phyloP scores from a whole-genome alignment of 2,888 invertebrate species.

The Lymantria monacha region DNA sequence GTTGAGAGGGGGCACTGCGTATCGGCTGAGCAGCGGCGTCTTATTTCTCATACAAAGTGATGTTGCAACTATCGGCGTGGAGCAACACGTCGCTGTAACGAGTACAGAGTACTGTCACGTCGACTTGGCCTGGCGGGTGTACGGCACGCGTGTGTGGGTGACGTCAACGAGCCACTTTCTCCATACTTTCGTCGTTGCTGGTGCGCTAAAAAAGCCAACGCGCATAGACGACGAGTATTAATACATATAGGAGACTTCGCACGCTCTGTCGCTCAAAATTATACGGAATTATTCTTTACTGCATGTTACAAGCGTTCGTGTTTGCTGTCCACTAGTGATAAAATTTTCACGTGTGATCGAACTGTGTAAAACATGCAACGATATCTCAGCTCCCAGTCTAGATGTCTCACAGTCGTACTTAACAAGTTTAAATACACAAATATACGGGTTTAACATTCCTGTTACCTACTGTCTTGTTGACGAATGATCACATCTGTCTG shows the following conservation, averaged over 20 bases:
- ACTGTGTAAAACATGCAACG: neutral
- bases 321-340: conserved; percentile 19
- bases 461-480: conserved; percentile 7
- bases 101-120: conserved; percentile 59
- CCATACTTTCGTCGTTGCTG: conserved; percentile 80
- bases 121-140: conserved; percentile 36
- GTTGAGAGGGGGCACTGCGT: conserved; percentile 71
- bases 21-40: conserved; percentile 57
- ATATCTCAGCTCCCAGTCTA: neutral
- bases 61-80: conserved; percentile 67
- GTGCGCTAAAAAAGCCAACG: conserved; percentile 75
- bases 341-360: conserved; percentile 45
- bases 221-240: conserved; percentile 69
- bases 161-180: conserved; percentile 81
- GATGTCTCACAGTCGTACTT: neutral
- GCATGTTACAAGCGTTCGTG: conserved; percentile 48
- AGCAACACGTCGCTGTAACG: conserved; percentile 61
- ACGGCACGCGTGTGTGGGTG: conserved; percentile 73
- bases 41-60: conserved; percentile 67
- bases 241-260: conserved; percentile 72
- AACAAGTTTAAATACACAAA: conserved; percentile 1
- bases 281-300: conserved; percentile 70
- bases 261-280: conserved; percentile 69
- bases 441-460: neutral
- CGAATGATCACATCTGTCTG: conserved; percentile 20